Base-by-base conservation (phyloP, 1,140 invertebrate species). In the Drosophila punjabiensis region DNA sequence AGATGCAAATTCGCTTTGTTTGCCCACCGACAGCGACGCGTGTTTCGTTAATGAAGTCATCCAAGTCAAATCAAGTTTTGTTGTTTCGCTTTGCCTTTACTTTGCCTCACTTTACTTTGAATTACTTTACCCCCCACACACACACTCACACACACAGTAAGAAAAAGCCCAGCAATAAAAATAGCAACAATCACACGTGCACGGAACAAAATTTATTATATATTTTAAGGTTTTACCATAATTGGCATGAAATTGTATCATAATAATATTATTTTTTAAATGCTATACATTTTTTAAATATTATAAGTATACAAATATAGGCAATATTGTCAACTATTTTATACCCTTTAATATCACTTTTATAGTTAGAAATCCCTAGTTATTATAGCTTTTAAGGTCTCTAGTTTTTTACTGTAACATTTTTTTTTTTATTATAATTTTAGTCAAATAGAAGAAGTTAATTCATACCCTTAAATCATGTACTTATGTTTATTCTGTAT, bases 41-140 rank as follows among this genome's bases (percentile, higher is more conserved):
- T 64, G 39, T 76, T 76, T 60, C 69, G 59, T 76, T 84, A 88
- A 89, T 88, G 85, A 89, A 88, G 84, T 88, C 84, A 88, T 88
- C 66, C 85, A 37, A 84, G 81, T 87, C 74, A 59, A 56, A 81
- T 76, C 77, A 65, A 89, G 81, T 84, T 88, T 69, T 79, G 45
- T 79, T 76, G 53, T 71, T 76, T 66, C 53, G 55, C 56, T 66
- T 83, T 77, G 73, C 41, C 55, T 79, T 75, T 70, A 68, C 48
- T 69, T 56, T 56, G 53, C 33, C 33, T 56, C 53, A 37, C 53
- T 56, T 55, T 55, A 55, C 52, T 35, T 56, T 56, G 53, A 56
- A 56, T 75, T 70, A 68, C 48, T 69, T 64, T 78, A 48, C 64
- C 47, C 53, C 69, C 76, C 62, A 60, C 50, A 24, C 28, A 5